phyloP scores from a whole-genome alignment of 2,113 vertebrate species.

The Silurus asotus region DNA sequence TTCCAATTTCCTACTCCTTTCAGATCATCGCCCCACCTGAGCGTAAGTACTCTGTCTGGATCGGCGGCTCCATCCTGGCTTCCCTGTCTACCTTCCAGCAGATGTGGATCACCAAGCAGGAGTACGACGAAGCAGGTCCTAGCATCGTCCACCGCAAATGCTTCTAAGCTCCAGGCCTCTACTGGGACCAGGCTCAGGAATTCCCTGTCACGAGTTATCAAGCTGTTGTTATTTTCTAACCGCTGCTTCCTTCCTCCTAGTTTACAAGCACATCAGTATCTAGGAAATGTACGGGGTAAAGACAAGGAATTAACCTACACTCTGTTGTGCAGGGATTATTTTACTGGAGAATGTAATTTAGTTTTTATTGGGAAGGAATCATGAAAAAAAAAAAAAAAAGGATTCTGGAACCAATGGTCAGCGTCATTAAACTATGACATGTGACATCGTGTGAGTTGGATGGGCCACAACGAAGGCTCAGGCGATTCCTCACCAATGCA shows the following conservation, averaged over 20 bases:
- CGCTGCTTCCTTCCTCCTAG: slow-evolving; percentile 50
- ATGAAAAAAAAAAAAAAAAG: slow-evolving; percentile 25
- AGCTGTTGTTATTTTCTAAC: slow-evolving; percentile 56
- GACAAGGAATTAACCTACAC: slow-evolving; percentile 63
- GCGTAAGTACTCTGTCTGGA: slow-evolving; percentile 98
- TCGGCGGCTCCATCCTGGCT: slow-evolving; percentile 94
- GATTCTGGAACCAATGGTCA: slow-evolving; percentile 34
- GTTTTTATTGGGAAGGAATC: background rate
- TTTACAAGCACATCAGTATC: slow-evolving; percentile 35
- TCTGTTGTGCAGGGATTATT: slow-evolving; percentile 84
- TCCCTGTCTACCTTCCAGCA: slow-evolving; percentile 98
- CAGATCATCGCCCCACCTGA: slow-evolving; percentile 96
- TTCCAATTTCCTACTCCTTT: slow-evolving; percentile 11
- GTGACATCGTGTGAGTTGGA: background rate
- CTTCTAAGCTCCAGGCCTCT: slow-evolving; percentile 79
- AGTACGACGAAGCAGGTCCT: slow-evolving; percentile 92
- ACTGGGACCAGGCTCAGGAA: slow-evolving; percentile 65
- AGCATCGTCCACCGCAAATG: slow-evolving; percentile 97
- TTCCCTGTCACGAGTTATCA: background rate
- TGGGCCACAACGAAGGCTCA: background rate
- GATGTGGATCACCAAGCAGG: slow-evolving; percentile 99
- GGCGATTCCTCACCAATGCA: background rate
- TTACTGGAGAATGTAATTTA: slow-evolving; percentile 72
- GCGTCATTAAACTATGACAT: background rate
- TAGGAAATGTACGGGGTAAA: slow-evolving; percentile 35